Percentiles rank a stretch among this genome's conserved stretches.
Evolutionary conservation across 2,888 invertebrate species (phyloP).

Genomic region (Glaucopsyche alexis): DNA sequence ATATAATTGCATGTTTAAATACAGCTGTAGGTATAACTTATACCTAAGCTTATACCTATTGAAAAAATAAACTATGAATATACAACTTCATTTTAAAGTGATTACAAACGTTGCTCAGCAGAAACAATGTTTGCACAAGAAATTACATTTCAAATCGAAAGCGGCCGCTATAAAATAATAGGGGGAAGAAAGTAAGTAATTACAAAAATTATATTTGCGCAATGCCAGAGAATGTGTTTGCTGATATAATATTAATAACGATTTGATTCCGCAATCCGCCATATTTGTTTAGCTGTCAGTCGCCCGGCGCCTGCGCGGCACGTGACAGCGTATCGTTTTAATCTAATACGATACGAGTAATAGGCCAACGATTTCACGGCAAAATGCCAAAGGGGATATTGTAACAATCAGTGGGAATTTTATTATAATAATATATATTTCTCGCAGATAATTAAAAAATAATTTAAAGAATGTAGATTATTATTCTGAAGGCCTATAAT

Average conservation of each 20-base stretch:
- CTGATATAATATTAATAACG: conserved; percentile 71
- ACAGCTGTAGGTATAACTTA: no score
- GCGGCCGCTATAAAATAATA: conserved; percentile 49
- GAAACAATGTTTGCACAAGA: conserved; percentile 48
- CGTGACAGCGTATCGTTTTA: conserved; percentile 63
- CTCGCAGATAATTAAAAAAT: not conserved
- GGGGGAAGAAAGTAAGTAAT: conserved; percentile 60
- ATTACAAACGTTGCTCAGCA: not conserved
- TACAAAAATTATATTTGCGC: conserved; percentile 74
- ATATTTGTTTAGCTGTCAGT: conserved; percentile 74
- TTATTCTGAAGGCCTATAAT: no score
- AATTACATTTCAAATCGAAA: conserved; percentile 54
- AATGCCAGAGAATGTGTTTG: conserved; percentile 62
- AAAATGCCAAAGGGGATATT: conserved; percentile 48
- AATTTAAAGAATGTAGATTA: not conserved
- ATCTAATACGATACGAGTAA: conserved; percentile 66
- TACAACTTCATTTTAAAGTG: conserved; percentile 25
- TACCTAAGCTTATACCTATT: no score
- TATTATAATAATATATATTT: not conserved
- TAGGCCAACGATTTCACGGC: conserved; percentile 48
- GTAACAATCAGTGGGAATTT: conserved; percentile 40
- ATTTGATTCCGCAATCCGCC: conserved; percentile 71
- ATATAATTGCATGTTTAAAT: no score
- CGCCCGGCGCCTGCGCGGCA: conserved; percentile 58
- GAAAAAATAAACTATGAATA: not conserved